Base-by-base conservation (phyloP, 1,140 invertebrate genomes). In the Macrobrachium rosenbergii region DNA sequence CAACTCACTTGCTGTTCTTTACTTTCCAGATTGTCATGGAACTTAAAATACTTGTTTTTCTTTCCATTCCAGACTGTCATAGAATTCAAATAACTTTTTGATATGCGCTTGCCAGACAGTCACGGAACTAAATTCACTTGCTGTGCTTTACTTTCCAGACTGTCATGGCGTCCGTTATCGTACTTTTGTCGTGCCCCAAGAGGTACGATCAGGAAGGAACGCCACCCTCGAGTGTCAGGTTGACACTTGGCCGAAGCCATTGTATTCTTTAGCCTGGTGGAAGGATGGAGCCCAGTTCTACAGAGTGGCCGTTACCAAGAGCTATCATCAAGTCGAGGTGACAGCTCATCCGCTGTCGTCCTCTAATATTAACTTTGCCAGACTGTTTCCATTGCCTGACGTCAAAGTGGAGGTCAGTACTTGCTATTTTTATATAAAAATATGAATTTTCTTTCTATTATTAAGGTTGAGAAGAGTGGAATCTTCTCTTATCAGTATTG, bases 211-310 rank as follows among this genome's bases (percentile, higher is more conserved):
- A 5, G 84, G 67, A 21, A 58, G 73, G 19, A 76, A 81, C 78
- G 77, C 73, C 45, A 52, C 76, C n/a, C 58, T 87, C 17, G 19
- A 69, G 52, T 87, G 84, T 64, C 59, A 67, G 64, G 77, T 87
- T 21, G 78, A 75, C 21, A 77, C 78, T 28, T 80, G 84, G 77
- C 84, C 77, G 19, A 78, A 76, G 12, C 77, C 77, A 2, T 59
- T 87, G n/a, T 87, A 87, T 58, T 87, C 84, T 52, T 45, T 87
- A 0, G 64, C 84, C 45, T 87, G 84, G 84, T 87, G 84, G 84
- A 87, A 87, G 77, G 84, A 87, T 52, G 84, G 78, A 10, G 5
- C 58, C 11, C 84, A 87, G 84, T 87, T 87, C 78, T 81, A 81
- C 67, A 52, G 84, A 5, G 77, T 64, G 3, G 64, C 78, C 21